Percentiles rank a stretch among this genome's conserved stretches.
Conservation (phyloP, 1,140 invertebrate species). For the Trachymyrmex septentrionalis region DNA sequence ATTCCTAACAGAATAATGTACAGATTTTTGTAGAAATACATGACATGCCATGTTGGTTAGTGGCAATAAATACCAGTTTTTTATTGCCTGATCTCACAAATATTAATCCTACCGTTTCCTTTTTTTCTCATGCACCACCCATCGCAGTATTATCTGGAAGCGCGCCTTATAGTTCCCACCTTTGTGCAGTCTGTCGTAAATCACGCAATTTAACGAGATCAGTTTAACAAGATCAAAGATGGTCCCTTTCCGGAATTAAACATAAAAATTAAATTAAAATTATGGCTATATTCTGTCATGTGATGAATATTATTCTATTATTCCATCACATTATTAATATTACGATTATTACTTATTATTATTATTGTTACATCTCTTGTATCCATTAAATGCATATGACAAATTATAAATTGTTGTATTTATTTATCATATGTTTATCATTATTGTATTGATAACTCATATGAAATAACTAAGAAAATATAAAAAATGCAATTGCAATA, state of each 20-base stretch:
- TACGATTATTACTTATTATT: no score
- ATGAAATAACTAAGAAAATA: not conserved
- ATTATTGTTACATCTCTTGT: not conserved
- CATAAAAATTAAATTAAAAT: conserved; percentile 31
- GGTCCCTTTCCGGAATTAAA: conserved; percentile 74
- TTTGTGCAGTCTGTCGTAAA: conserved; percentile 69
- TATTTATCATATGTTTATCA: not conserved
- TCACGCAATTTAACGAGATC: conserved; percentile 75
- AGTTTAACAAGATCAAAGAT: conserved; percentile 68
- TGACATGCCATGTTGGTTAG: conserved; percentile 36
- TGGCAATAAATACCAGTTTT: conserved; percentile 68
- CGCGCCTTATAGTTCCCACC: conserved; percentile 44
- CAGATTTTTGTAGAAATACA: conserved; percentile 36
- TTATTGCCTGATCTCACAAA: conserved; percentile 69
- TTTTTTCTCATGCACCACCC: conserved; percentile 5
- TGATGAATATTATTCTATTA: not conserved
- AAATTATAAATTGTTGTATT: not conserved
- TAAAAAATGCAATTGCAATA: not conserved
- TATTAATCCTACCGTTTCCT: conserved; percentile 39
- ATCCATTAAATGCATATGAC: not conserved
- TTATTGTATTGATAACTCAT: not conserved
- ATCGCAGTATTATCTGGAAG: not conserved
- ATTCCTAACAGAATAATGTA: not conserved
- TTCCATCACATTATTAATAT: not conserved
- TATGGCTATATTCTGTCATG: not conserved